Base-by-base conservation (phyloP, 2,797 vertebrate genomes). In the Brachyalestes nurse region DNA sequence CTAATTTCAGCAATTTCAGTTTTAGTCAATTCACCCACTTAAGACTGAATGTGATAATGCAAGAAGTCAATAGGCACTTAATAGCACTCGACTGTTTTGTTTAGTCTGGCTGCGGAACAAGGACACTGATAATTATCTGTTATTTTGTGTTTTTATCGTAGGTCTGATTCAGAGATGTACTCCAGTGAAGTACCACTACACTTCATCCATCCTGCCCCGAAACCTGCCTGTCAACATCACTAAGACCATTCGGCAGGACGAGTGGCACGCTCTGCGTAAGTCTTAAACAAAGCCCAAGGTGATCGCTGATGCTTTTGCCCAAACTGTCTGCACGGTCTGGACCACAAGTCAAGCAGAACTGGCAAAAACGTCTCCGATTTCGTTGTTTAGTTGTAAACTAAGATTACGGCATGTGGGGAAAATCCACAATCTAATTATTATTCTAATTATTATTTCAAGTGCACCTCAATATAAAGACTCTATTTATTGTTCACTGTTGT, bases 251-350 rank as follows among this genome's bases (percentile, higher is more conserved):
- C 95, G 96, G 7, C 97, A 97, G 91, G 97, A 98, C 16, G 97
- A 98, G 87, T 97, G 97, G 97, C 97, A 97, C 0, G 96, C 97
- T 0, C 95, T 98, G 77, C 97, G 97, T 98, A 91, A 97, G 97
- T 97, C 77, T 87, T 6, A 79, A 42, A 40, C 62, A 65, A 9
- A 19, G 23, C 40, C 38, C n/a, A 55, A 58, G 17, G n/a, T 47
- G 25, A 55, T 51, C 16, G 21, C 8, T 23, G 10, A n/a, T 55
- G 1, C 53, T 55, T 5, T 53, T 6, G 42, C 1, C 12, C 19
- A 57, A 57, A 25, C 25, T 62, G 60, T 28, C 12, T 14, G 21
- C 42, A 12, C 10, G 55, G 38, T 28, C 61, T 19, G 5, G 12
- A 23, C 45, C n/a, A 47, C 23, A 17, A 4, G 14, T 19, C 66